Percentiles rank a stretch among this genome's conserved stretches.
phyloP scores from a whole-genome alignment of 1,140 invertebrate species.

The Globodera rostochiensis region DNA sequence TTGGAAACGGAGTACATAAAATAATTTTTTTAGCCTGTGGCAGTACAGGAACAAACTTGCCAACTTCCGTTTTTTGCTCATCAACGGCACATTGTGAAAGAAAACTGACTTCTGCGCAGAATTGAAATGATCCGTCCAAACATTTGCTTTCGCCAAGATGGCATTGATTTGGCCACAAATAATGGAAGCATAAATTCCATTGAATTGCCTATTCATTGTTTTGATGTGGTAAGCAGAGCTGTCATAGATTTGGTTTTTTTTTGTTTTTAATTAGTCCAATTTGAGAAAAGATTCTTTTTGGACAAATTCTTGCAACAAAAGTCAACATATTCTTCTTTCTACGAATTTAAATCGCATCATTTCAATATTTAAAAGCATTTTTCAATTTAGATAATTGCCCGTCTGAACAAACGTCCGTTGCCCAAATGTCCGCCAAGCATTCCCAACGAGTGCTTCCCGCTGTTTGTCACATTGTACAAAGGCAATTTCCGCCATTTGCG shows the following conservation, averaged over 20 bases:
- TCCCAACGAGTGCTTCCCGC: conserved; percentile 62
- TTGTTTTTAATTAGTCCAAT: background rate
- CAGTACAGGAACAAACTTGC: too few species aligned
- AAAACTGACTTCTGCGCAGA: too few species aligned
- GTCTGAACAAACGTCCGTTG: conserved; percentile 31
- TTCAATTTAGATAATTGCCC: conserved; percentile 20
- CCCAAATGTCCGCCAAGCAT: conserved; percentile 48
- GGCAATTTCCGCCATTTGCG: conserved; percentile 67
- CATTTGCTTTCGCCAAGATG: background rate
- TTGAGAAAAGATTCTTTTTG: background rate
- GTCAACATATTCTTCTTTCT: too few species aligned
- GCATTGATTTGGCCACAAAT: background rate
- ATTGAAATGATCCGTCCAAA: background rate
- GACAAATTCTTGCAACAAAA: too few species aligned
- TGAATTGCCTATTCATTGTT: conserved; percentile 59
- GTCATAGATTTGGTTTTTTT: too few species aligned
- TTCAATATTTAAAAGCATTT: too few species aligned
- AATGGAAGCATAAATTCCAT: conserved; percentile 18
- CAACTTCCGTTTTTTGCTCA: too few species aligned
- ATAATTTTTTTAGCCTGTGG: background rate
- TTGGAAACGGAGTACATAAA: background rate
- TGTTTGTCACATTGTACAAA: conserved; percentile 71
- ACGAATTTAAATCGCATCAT: too few species aligned
- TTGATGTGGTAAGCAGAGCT: conserved; percentile 49
- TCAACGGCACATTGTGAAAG: too few species aligned